These are phyloP conservation scores for Anthoptus insignis DNA, from an alignment of 2,888 invertebrate genomes.

Conservation along the genomic window DNA sequence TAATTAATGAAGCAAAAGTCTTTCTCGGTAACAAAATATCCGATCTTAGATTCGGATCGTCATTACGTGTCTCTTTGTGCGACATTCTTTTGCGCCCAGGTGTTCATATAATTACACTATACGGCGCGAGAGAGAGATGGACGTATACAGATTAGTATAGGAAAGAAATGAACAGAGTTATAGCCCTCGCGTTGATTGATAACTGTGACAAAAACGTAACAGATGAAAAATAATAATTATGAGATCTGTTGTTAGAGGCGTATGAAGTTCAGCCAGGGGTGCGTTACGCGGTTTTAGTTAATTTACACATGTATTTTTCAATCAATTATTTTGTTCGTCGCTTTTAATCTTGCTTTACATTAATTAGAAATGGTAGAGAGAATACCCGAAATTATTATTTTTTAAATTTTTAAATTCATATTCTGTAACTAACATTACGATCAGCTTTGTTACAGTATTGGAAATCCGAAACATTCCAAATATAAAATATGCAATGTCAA, in stretches of 20 bases:
- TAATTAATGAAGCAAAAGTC: conserved; percentile 86
- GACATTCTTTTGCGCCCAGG: conserved; percentile 86
- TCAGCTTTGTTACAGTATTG: no score
- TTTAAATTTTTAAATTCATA: no score
- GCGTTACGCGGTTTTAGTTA: conserved; percentile 45
- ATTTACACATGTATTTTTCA: conserved; percentile 19
- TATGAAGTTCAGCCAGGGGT: conserved; percentile 78
- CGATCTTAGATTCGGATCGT: conserved; percentile 85
- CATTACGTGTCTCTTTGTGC: conserved; percentile 86
- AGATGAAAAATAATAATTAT: conserved; percentile 87
- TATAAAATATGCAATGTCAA: no score
- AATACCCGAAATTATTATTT: no score
- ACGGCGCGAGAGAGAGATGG: conserved; percentile 67
- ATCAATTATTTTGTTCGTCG: not conserved
- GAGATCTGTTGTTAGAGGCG: conserved; percentile 83
- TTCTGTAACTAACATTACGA: no score
- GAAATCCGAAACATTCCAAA: no score
- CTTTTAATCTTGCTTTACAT: no score
- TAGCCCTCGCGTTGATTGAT: conserved; percentile 85
- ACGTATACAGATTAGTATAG: conserved; percentile 52
- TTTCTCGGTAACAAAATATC: conserved; percentile 85
- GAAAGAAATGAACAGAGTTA: conserved; percentile 61
- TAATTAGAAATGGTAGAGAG: no score
- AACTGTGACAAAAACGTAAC: conserved; percentile 87
- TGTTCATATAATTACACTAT: conserved; percentile 85